Conservation (phyloP, 2,888 invertebrate species). For the Falcaria lacertinaria region DNA sequence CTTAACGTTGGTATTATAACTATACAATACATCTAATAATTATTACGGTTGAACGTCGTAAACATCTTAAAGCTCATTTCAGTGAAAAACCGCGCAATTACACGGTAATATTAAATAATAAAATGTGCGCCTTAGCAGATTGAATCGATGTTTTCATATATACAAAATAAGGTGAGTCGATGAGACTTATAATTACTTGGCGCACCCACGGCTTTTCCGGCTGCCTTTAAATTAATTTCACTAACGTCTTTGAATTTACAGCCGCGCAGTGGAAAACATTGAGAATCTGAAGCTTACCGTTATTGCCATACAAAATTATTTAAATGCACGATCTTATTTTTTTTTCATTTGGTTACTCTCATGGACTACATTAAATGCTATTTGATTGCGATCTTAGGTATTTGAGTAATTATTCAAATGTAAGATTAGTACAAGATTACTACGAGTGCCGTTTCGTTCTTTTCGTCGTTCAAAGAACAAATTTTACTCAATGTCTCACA, state of each 20-base stretch:
- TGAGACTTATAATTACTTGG: slow-evolving; percentile 49
- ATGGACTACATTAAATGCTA: too few species aligned
- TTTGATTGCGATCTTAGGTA: too few species aligned
- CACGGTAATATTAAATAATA: neutral
- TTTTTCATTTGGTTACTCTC: too few species aligned
- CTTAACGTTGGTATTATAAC: too few species aligned
- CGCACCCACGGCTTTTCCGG: slow-evolving; percentile 27
- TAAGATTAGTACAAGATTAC: too few species aligned
- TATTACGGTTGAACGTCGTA: too few species aligned
- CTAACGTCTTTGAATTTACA: slow-evolving; percentile 14
- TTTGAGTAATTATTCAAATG: too few species aligned
- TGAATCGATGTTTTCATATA: slow-evolving; percentile 24
- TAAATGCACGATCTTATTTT: neutral
- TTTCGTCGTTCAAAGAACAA: too few species aligned
- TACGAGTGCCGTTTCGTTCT: too few species aligned
- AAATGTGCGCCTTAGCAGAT: slow-evolving; percentile 9
- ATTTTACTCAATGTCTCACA: too few species aligned
- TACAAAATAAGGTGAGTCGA: slow-evolving; percentile 32
- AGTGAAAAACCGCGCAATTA: neutral
- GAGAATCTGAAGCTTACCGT: slow-evolving; percentile 1
- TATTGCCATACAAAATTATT: neutral
- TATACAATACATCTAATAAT: too few species aligned
- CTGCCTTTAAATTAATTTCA: slow-evolving; percentile 53
- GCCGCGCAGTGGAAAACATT: slow-evolving; percentile 13
- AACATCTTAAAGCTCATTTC: too few species aligned